Conservation (phyloP, 2,113 vertebrate species). For the Plestiodon gilberti region DNA sequence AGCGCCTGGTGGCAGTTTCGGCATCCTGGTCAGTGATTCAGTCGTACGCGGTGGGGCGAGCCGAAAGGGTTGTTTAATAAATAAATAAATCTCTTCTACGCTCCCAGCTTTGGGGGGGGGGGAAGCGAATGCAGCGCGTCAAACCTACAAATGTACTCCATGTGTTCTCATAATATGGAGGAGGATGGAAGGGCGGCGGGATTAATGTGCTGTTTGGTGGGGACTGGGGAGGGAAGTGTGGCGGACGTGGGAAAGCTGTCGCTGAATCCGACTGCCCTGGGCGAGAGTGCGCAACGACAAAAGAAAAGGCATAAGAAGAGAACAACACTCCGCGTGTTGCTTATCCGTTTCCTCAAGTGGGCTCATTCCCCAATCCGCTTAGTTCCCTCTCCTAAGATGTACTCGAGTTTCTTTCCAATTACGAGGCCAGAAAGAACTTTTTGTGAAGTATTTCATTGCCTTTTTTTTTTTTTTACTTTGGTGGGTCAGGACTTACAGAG, state of each 20-base stretch:
- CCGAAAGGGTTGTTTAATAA: too few species aligned
- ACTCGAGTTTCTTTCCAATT: not conserved
- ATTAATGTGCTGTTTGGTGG: too few species aligned
- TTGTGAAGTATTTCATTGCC: not conserved
- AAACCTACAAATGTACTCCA: not conserved
- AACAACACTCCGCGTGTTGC: not conserved
- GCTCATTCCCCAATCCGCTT: not conserved
- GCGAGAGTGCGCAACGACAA: not conserved
- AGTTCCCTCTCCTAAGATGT: too few species aligned
- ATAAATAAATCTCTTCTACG: too few species aligned
- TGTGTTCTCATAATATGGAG: not conserved
- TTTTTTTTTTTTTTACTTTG: too few species aligned
- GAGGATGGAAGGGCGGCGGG: too few species aligned
- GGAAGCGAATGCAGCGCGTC: not conserved
- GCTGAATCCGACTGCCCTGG: not conserved
- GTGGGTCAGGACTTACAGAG: too few species aligned
- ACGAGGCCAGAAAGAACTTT: not conserved
- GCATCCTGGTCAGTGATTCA: not conserved
- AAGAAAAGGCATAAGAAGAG: too few species aligned
- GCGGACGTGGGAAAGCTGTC: not conserved
- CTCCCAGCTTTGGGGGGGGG: too few species aligned
- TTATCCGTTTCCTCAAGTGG: not conserved
- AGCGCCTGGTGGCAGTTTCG: too few species aligned
- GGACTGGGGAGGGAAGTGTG: not conserved
- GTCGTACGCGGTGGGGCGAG: too few species aligned